Conservation (phyloP, 2,888 invertebrate genomes). For the Lochmaea crataegi region DNA sequence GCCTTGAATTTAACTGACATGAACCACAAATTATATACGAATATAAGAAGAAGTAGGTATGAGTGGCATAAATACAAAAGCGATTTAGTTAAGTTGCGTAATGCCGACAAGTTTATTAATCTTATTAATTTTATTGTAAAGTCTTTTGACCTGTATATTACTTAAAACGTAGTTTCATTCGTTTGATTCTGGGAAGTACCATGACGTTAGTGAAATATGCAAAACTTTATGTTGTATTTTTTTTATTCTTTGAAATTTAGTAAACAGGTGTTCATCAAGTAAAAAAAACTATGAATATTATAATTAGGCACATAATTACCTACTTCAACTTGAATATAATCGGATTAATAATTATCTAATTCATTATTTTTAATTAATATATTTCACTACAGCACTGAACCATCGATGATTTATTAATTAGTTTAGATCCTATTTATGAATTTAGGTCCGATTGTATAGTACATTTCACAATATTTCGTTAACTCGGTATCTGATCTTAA, state of each 20-base stretch:
- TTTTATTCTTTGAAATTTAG: background rate
- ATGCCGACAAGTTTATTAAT: background rate
- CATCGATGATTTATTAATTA: no score
- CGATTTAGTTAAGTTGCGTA: background rate
- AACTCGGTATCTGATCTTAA: no score
- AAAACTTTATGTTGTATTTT: background rate
- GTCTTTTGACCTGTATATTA: no score
- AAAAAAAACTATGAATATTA: background rate
- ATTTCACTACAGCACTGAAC: no score
- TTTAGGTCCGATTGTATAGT: no score
- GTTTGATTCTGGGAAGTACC: background rate
- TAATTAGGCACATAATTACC: background rate
- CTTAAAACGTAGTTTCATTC: background rate
- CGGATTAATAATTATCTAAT: background rate
- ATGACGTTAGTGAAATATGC: no score
- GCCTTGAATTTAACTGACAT: conserved; percentile 24
- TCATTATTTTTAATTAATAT: background rate
- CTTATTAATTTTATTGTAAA: background rate
- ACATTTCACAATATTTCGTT: no score
- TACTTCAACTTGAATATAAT: background rate
- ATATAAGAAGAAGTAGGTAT: conserved; percentile 3
- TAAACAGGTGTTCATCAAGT: background rate
- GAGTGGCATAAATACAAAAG: background rate
- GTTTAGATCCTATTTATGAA: no score
- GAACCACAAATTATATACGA: conserved; percentile 3